A percentile compares a stretch with the other conserved stretches of the same genome.
These are phyloP conservation scores for Philypnodon macrostomus DNA, from an alignment of 2,797 vertebrate genomes.

Conservation along the genomic window DNA sequence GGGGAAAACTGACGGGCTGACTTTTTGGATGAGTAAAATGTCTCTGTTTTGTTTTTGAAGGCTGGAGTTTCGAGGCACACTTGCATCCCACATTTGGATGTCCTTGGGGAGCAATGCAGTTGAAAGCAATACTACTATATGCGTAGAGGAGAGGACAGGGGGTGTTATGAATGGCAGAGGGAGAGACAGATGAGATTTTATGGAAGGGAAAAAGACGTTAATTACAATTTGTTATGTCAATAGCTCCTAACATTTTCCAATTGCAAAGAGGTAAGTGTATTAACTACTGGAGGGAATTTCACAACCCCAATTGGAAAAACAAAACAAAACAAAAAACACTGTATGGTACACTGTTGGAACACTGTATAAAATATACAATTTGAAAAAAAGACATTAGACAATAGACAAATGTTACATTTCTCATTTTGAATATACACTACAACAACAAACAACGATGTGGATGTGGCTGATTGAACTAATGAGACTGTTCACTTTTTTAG, in stretches of 20 bases:
- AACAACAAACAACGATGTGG: no score
- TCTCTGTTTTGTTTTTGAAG: constrained; percentile 68
- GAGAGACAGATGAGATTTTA: constrained; percentile 46
- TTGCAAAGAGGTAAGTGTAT: no score
- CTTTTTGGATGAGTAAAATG: constrained; percentile 50
- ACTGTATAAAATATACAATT: no score
- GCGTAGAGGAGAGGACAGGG: constrained; percentile 29
- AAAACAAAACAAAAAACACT: no score
- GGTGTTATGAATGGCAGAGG: constrained; percentile 59
- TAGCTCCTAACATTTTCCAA: constrained; percentile 3
- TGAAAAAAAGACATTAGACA: no score
- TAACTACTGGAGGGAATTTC: constrained; percentile 44
- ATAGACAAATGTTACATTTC: no score
- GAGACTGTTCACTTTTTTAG: no score
- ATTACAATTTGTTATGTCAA: constrained; percentile 28
- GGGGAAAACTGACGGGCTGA: constrained; percentile 41
- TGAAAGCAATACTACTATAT: constrained; percentile 65
- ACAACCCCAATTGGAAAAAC: constrained; percentile 10
- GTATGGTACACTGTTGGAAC: no score
- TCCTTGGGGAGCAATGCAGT: constrained; percentile 66
- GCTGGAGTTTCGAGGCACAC: constrained; percentile 69
- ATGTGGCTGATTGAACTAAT: no score
- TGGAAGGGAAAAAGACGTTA: constrained; percentile 18
- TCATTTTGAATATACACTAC: no score
- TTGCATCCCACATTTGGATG: constrained; percentile 53